phyloP scores from a whole-genome alignment of 2,888 invertebrate genomes.

The Heliconius charithonia region DNA sequence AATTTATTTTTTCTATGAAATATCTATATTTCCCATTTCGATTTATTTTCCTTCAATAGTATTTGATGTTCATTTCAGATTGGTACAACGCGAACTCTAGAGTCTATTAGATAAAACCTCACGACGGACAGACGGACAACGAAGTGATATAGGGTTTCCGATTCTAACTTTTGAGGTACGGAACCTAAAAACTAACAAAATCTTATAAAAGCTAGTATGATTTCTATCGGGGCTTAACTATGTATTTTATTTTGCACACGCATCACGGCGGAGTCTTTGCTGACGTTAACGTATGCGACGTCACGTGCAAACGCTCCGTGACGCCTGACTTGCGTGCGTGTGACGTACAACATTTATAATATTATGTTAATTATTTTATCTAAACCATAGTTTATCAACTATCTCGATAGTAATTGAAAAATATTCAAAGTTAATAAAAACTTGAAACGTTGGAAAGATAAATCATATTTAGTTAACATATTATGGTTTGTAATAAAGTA shows the following conservation, averaged over 20 bases:
- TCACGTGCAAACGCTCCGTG: constrained; percentile 48
- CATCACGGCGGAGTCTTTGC: constrained; percentile 48
- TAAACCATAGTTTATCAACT: constrained; percentile 11
- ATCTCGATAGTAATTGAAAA: not conserved
- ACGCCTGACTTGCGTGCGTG: constrained; percentile 33
- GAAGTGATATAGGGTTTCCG: no score
- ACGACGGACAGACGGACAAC: no score
- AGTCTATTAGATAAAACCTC: no score
- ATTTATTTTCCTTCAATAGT: no score
- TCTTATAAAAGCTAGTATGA: not conserved
- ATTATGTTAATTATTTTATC: not conserved
- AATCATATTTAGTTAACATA: not conserved
- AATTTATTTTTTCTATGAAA: no score
- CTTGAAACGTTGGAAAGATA: not conserved
- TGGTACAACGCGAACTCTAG: no score
- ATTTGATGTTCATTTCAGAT: no score
- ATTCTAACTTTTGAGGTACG: no score
- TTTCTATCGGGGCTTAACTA: constrained; percentile 15
- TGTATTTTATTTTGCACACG: constrained; percentile 45
- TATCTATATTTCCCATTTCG: no score
- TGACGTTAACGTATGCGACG: constrained; percentile 53
- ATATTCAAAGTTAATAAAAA: not conserved
- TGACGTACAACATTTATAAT: constrained; percentile 8
- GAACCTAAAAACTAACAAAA: no score
- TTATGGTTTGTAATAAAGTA: not conserved